Conservation (phyloP, 2,113 vertebrate genomes). For the Lepidothrix coronata region DNA sequence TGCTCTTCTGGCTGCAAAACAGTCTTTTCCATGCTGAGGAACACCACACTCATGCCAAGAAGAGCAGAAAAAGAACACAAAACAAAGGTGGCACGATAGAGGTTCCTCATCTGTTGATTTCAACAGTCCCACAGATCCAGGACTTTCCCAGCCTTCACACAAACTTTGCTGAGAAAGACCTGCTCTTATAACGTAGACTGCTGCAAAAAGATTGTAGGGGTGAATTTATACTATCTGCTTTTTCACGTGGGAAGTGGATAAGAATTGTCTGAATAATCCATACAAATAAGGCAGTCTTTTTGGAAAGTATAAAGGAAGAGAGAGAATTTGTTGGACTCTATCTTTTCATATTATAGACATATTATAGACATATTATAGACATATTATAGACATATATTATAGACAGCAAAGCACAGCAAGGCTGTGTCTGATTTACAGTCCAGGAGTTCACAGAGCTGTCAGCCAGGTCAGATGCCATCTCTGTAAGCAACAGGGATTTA, state of each 20-base stretch:
- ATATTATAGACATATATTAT: background rate
- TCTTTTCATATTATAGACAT: background rate
- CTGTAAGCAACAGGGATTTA: background rate
- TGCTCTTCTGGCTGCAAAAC: background rate
- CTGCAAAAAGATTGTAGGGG: background rate
- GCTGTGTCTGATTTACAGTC: background rate
- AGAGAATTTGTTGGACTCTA: background rate
- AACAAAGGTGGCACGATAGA: background rate
- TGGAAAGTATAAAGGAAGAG: background rate
- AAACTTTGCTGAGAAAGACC: background rate
- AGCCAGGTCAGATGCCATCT: background rate
- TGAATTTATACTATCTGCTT: background rate
- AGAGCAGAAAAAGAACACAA: background rate
- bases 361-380: background rate
- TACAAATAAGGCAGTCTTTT: background rate
- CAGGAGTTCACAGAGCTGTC: background rate
- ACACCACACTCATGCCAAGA: background rate
- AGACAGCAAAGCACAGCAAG: background rate
- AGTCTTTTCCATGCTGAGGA: background rate
- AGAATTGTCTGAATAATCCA: background rate
- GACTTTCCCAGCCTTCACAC: background rate
- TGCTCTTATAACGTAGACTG: accelerated
- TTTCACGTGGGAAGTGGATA: background rate
- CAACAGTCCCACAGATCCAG: background rate
- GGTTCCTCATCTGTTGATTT: background rate